These are phyloP conservation scores for Zaprionus kolodkinae DNA, from an alignment of 1,140 invertebrate species.

Conservation along the genomic window DNA sequence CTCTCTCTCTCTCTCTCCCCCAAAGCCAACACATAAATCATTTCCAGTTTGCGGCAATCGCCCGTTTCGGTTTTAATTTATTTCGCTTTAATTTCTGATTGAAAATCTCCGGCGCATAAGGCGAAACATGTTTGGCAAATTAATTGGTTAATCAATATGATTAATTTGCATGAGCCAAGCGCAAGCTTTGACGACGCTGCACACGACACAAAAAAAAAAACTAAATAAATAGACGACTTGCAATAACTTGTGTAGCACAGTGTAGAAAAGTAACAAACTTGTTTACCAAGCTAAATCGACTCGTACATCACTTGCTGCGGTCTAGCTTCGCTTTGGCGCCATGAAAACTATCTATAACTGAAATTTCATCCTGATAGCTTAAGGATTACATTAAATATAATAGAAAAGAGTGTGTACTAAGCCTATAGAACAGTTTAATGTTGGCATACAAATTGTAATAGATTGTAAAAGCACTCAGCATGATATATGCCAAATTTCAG, in stretches of 20 bases:
- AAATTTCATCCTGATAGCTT: background rate
- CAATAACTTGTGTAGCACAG: constrained; percentile 35
- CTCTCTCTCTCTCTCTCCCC: constrained; percentile 3
- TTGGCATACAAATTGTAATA: background rate
- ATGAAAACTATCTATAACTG: background rate
- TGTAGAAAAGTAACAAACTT: background rate
- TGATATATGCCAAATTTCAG: background rate
- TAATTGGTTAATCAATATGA: constrained; percentile 82
- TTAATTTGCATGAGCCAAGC: constrained; percentile 74
- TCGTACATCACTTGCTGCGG: background rate
- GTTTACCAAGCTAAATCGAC: background rate
- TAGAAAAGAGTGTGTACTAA: background rate
- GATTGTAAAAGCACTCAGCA: background rate
- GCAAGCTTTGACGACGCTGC: constrained; percentile 54
- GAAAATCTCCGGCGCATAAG: constrained; percentile 65
- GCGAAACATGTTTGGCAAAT: constrained; percentile 77
- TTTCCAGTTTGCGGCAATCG: constrained; percentile 64
- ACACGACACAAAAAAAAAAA: constrained; percentile 5
- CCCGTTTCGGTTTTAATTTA: constrained; percentile 46
- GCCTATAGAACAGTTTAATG: background rate
- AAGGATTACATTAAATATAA: background rate
- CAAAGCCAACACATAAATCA: constrained; percentile 67
- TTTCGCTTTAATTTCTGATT: constrained; percentile 74
- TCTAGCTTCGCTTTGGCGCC: background rate
- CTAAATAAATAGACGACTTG: constrained; percentile 40